Evolutionary conservation across 2,797 vertebrate genomes (phyloP), one percentile per base, ranked within the genome.

Genomic region (Diplodus puntazzo): DNA sequence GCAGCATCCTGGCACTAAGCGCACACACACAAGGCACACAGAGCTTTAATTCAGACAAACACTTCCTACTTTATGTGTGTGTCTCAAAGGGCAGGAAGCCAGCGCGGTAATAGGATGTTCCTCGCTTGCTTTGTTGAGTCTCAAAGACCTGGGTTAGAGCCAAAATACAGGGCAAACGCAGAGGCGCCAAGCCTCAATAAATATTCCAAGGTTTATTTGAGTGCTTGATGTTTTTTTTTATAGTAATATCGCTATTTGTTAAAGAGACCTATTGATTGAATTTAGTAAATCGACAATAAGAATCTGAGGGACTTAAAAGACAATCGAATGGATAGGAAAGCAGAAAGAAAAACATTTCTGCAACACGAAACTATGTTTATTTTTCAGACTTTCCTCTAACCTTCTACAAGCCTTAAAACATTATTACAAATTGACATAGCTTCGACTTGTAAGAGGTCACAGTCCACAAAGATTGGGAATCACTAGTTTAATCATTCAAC

Each of bases 51-150:
- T 92, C 90, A 91, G 84, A 69, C 69, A 60, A 88, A 77, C 73
- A 63, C 87, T 89, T 91, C 83, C 90, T 85, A 81, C 65, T 83
- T 71, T 59, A 16, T 43, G 73, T 73, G 72, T 81, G 75, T 80
- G 57, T 59, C 57, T 71, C 50, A 0, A 53, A 76, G 65, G 83
- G 85, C 89, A 89, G 85, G 86, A 91, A 91, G 89, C 87, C 86
- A 88, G 79, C 39, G 13, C 21, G 43, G 84, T 89, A 90, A 91
- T 91, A 90, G 90, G 90, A 93, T 91, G 91, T 88, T 86, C 86
- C 75, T 87, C 63, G 2, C 75, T 82, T 18, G 58, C 87, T 92
- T 83, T 91, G 84, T 84, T 49, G 70, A 5, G 73, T 86, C 79
- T 91, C 67, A 86, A 63, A 84, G 67, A 80, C 49, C 25, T 80